Evolutionary conservation across 2,797 vertebrate species (phyloP).

Genomic region (Tokudaia muenninki): DNA sequence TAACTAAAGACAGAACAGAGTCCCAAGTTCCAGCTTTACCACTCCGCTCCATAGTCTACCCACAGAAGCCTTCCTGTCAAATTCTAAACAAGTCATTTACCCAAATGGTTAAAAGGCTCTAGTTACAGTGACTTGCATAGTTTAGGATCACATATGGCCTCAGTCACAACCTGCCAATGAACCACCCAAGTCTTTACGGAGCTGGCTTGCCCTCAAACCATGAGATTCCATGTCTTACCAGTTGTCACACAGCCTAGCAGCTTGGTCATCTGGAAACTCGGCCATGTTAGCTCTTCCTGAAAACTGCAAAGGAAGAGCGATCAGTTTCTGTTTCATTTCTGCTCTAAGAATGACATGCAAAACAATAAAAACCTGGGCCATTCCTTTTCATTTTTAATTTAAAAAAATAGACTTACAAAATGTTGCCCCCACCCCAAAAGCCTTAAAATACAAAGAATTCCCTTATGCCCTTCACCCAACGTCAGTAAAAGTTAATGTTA

Average conservation of each 20-base stretch:
- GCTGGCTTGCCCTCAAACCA: slow-evolving; percentile 20
- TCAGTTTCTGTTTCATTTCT: slow-evolving; percentile 82
- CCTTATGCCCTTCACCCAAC: neutral
- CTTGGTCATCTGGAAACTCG: slow-evolving; percentile 81
- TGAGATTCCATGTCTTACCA: slow-evolving; percentile 86
- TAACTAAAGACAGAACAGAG: slow-evolving; percentile 25
- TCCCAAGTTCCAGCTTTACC: neutral
- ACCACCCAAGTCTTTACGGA: slow-evolving; percentile 30
- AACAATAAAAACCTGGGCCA: neutral
- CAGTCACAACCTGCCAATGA: slow-evolving; percentile 55
- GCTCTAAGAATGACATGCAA: slow-evolving; percentile 31
- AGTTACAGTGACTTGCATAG: neutral
- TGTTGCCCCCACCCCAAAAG: neutral
- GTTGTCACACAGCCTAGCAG: slow-evolving; percentile 87
- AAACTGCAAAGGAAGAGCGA: slow-evolving; percentile 3
- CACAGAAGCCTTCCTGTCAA: neutral
- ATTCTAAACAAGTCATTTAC: slow-evolving; percentile 35
- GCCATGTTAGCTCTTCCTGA: slow-evolving; percentile 81
- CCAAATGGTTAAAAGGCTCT: slow-evolving; percentile 41
- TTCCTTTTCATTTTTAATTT: slow-evolving; percentile 27
- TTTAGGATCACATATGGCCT: neutral
- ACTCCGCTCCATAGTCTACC: neutral
- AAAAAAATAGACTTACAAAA: slow-evolving; percentile 43
- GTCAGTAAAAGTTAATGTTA: slow-evolving; percentile 20
- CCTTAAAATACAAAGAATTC: slow-evolving; percentile 39